Evolutionary conservation across 2,888 invertebrate genomes (phyloP), one percentile per base, ranked within the genome.

Genomic region (Mesochorus sp.): DNA sequence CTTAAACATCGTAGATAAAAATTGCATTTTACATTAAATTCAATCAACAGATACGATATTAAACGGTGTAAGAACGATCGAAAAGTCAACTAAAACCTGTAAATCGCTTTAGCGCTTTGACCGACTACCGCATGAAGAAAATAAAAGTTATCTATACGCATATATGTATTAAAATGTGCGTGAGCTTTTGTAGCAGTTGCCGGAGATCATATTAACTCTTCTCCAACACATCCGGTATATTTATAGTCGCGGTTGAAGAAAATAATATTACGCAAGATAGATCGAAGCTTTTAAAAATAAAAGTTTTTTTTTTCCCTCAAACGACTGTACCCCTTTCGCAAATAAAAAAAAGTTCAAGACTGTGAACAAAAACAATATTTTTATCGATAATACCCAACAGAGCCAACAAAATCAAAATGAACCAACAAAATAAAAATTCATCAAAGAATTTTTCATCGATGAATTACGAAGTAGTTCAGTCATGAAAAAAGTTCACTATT

Each of bases 221-320:
- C 62, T 31, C 47, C 39, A 53, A 71, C 81, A n/a, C n/a, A 80
- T 81, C 74, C 80, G 76, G 75, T 73, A 51, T 82, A 85, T 82
- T 85, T 83, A 80, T 83, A 84, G 5, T 14, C 28, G n/a, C n/a
- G 51, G 12, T 44, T 5, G 34, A 26, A 17, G 53, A 39, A 71
- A 53, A 34, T 66, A 37, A 66, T 14, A 49, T 57, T 64, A 21
- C 59, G 61, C 70, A 71, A 70, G 61, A 28, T 34, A 19, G 12
- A 66, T 42, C 6, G 21, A 68, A 19, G 19, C 24, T 44, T 53
- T 59, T 57, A 47, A 10, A 21, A 17, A 74, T n/a, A 42, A 37
- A 67, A 10, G 4, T 31, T 8, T 12, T n/a, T 47, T 12, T 49
- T 39, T 26, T 17, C 6, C n/a, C n/a, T 12, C n/a, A n/a, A n/a